phyloP scores from a whole-genome alignment of 2,797 vertebrate genomes.

The Cichlasoma orientale region DNA sequence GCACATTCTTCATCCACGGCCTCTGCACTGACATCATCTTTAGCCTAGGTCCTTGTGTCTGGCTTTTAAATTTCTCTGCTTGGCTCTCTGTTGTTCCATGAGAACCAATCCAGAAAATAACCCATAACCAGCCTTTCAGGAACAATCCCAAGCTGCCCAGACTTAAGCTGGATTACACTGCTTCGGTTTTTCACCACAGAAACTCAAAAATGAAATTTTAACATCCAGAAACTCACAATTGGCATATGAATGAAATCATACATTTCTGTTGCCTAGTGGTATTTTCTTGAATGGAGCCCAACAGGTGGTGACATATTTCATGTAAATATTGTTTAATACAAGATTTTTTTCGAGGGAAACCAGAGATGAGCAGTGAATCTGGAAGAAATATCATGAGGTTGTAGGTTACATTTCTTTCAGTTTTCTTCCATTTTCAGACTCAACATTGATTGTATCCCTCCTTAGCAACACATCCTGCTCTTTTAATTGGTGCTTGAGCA shows the following conservation, averaged over 20 bases:
- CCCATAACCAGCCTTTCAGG: neutral
- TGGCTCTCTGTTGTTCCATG: neutral
- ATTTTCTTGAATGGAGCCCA: neutral
- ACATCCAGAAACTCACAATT: neutral
- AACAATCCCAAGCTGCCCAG: neutral
- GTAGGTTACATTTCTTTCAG: slow-evolving; percentile 9
- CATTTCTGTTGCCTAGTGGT: neutral
- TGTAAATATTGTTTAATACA: slow-evolving; percentile 12
- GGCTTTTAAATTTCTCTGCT: too few species aligned
- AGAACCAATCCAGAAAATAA: neutral
- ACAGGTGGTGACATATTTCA: neutral
- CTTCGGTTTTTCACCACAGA: slow-evolving; percentile 2
- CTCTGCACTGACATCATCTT: neutral
- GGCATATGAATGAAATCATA: neutral
- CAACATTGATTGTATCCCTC: slow-evolving; percentile 45
- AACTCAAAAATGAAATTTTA: slow-evolving; percentile 2
- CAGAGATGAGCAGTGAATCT: neutral
- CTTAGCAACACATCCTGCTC: slow-evolving; percentile 40
- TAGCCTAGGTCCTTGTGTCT: slow-evolving; percentile 1
- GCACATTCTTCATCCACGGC: neutral
- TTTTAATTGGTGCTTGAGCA: slow-evolving; percentile 60
- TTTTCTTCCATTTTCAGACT: slow-evolving; percentile 34
- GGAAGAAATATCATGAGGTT: slow-evolving; percentile 9
- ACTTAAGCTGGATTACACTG: neutral
- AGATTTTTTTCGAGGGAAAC: neutral